These are phyloP conservation scores for Atractosteus spatula DNA, from an alignment of 2,113 vertebrate genomes.

Conservation along the genomic window DNA sequence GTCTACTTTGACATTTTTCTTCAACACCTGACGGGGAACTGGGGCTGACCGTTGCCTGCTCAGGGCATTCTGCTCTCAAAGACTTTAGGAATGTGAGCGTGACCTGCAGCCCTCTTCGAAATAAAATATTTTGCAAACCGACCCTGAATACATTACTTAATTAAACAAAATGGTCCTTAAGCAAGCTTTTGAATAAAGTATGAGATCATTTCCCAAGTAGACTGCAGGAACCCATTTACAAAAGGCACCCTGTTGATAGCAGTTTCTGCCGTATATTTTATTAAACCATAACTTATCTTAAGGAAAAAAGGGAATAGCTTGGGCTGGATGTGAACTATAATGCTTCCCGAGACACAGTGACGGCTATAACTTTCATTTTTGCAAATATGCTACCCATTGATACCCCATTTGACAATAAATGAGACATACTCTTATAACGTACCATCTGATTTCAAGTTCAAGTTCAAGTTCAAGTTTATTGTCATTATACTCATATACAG, in stretches of 20 bases:
- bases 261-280: conserved; percentile 10
- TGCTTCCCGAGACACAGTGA: conserved; percentile 1
- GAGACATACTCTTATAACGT: conserved; percentile 44
- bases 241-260: not conserved
- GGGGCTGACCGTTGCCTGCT: too few species aligned
- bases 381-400: conserved; percentile 36
- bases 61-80: too few species aligned
- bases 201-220: conserved; percentile 18
- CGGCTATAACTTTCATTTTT: conserved; percentile 15
- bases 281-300: conserved; percentile 25
- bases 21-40: too few species aligned
- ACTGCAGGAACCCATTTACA: conserved; percentile 10
- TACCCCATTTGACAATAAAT: conserved; percentile 44
- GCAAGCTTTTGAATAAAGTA: conserved; percentile 14
- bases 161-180: conserved; percentile 11
- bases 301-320: conserved; percentile 16
- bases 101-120: too few species aligned
- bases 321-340: conserved; percentile 29
- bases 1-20: too few species aligned
- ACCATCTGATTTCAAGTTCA: conserved; percentile 36
- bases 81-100: too few species aligned
- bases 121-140: too few species aligned
- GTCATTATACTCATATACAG: too few species aligned
- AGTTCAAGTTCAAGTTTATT: conserved; percentile 18
- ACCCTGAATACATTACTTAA: not conserved